A percentile compares a stretch with the other conserved stretches of the same genome.
phyloP scores from a whole-genome alignment of 2,888 invertebrate species.

The Drosophila subsilvestris region DNA sequence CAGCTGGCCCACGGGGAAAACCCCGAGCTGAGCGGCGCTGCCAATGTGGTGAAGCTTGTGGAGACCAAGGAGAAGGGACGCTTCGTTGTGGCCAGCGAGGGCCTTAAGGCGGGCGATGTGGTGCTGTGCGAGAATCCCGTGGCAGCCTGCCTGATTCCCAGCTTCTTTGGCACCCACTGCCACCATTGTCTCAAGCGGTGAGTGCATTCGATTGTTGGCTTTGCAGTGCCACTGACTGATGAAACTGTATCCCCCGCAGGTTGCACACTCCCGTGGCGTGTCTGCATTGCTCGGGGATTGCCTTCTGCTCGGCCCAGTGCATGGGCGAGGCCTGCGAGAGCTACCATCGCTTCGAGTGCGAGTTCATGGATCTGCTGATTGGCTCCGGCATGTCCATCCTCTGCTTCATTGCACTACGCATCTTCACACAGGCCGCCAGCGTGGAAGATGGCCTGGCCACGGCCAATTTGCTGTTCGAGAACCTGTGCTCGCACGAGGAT shows the following conservation, averaged over 20 bases:
- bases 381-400: constrained; percentile 94
- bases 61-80: constrained; percentile 87
- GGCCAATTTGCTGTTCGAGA: constrained; percentile 86
- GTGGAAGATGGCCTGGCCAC: constrained; percentile 81
- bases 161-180: constrained; percentile 91
- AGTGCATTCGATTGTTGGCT: background rate
- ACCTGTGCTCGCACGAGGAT: constrained; percentile 88
- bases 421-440: constrained; percentile 88
- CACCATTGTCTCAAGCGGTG: constrained; percentile 91
- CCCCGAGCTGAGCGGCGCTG: constrained; percentile 86
- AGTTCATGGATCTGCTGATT: constrained; percentile 89
- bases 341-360: constrained; percentile 91
- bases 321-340: constrained; percentile 87
- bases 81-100: constrained; percentile 87
- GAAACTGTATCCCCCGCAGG: constrained; percentile 76
- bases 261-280: constrained; percentile 89
- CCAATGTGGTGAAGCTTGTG: constrained; percentile 86
- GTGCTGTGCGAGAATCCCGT: constrained; percentile 89
- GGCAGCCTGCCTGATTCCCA: constrained; percentile 89
- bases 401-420: constrained; percentile 89
- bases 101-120: constrained; percentile 88
- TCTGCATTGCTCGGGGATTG: constrained; percentile 89
- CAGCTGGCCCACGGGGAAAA: constrained; percentile 85
- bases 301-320: constrained; percentile 89
- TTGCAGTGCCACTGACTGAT: background rate